phyloP scores from a whole-genome alignment of 1,140 invertebrate species.

The Calliphora vicina region DNA sequence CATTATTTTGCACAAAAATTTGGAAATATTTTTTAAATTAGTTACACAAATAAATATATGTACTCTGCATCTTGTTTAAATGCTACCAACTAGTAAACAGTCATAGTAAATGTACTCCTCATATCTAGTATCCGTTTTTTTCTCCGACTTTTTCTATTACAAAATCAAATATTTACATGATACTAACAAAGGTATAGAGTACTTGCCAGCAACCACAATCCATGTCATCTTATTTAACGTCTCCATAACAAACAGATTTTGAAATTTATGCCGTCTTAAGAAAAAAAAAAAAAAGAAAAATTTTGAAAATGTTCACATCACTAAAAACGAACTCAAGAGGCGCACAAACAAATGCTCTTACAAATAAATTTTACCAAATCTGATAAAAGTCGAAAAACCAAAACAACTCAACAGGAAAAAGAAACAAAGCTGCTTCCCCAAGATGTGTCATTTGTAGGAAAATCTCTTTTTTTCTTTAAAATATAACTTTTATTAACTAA shows the following conservation, averaged over 20 bases:
- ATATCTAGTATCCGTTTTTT: neutral
- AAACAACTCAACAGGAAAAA: neutral
- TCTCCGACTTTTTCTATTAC: neutral
- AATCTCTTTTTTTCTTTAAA: too few species aligned
- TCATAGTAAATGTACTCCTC: too few species aligned
- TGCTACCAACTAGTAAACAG: neutral
- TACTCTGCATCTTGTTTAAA: neutral
- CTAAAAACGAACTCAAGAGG: neutral
- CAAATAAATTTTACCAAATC: neutral
- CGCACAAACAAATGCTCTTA: neutral
- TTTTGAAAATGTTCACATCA: neutral
- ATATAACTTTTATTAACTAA: too few species aligned
- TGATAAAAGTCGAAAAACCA: too few species aligned
- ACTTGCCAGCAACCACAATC: neutral
- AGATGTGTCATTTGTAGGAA: too few species aligned
- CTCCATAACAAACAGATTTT: neutral
- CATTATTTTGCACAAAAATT: neutral
- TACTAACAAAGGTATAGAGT: neutral
- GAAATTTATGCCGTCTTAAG: neutral
- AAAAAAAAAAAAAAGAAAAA: neutral
- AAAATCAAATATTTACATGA: slow-evolving; percentile 2
- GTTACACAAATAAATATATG: neutral
- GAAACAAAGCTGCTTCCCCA: too few species aligned
- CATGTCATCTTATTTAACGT: neutral
- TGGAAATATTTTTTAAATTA: neutral